Conservation (phyloP, 1,140 invertebrate genomes). For the Physella acuta region DNA sequence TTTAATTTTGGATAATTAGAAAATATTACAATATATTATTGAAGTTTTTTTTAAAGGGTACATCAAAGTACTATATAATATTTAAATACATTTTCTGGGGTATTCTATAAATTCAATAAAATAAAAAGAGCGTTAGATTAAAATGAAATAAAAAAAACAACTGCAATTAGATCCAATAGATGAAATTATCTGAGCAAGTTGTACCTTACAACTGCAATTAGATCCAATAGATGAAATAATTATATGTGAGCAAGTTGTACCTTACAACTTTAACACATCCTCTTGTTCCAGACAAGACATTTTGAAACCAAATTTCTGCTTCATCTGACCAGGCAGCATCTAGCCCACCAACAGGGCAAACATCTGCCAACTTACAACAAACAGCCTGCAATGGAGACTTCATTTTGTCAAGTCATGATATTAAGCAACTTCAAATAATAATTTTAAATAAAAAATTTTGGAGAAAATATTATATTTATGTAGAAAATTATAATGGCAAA, state of each 20-base stretch:
- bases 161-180: too few species aligned
- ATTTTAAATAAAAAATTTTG: too few species aligned
- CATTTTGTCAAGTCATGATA: neutral
- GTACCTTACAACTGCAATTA: too few species aligned
- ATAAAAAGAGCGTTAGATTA: too few species aligned
- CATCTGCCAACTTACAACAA: constrained; percentile 1
- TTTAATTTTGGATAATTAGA: too few species aligned
- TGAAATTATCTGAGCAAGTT: too few species aligned
- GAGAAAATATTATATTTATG: constrained; percentile 1
- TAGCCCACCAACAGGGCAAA: neutral
- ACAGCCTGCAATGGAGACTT: constrained; percentile 19
- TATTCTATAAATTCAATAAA: too few species aligned
- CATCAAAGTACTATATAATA: too few species aligned
- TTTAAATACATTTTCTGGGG: too few species aligned
- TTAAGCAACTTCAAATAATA: neutral
- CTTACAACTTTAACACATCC: constrained; percentile 7
- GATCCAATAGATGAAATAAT: neutral
- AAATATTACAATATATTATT: too few species aligned
- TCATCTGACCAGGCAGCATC: neutral
- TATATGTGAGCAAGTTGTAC: neutral
- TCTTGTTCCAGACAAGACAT: neutral
- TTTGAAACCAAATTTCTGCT: constrained; percentile 11
- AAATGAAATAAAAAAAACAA: too few species aligned
- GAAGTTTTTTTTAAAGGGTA: too few species aligned
- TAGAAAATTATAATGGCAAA: neutral